Conservation (phyloP, 2,888 invertebrate genomes). For the Temnothorax ravouxi region DNA sequence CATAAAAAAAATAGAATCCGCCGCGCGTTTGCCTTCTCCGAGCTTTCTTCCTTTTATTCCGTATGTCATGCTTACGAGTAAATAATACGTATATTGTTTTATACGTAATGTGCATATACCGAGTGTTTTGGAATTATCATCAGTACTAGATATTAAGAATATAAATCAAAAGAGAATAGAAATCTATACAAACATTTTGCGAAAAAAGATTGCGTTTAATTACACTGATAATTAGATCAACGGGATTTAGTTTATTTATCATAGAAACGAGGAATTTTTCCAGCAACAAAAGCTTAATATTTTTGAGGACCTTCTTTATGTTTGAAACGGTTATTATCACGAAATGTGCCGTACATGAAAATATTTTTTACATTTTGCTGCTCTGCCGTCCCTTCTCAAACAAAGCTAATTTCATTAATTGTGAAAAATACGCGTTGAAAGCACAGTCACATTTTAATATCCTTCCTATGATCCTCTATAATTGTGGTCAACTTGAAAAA, state of each 20-base stretch:
- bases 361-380: constrained; percentile 48
- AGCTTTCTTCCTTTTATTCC: constrained; percentile 43
- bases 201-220: neutral
- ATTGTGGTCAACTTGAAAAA: constrained; percentile 17
- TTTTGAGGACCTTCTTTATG: neutral
- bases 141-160: neutral
- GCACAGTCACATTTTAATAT: constrained; percentile 23
- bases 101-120: neutral
- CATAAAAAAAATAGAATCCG: constrained; percentile 51
- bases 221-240: neutral
- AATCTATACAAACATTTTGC: neutral
- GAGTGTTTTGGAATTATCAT: constrained; percentile 2
- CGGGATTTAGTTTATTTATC: neutral
- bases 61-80: constrained; percentile 10
- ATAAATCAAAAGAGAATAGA: neutral
- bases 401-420: constrained; percentile 48
- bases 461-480: constrained; percentile 41
- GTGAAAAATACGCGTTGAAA: constrained; percentile 37
- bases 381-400: constrained; percentile 16
- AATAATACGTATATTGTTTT: constrained; percentile 34
- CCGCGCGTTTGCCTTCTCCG: constrained; percentile 33
- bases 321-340: constrained; percentile 7
- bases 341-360: constrained; percentile 5
- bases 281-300: constrained; percentile 17
- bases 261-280: neutral